These are phyloP conservation scores for Poecilobothrus nobilitatus DNA, from an alignment of 2,888 invertebrate genomes.

Conservation along the genomic window DNA sequence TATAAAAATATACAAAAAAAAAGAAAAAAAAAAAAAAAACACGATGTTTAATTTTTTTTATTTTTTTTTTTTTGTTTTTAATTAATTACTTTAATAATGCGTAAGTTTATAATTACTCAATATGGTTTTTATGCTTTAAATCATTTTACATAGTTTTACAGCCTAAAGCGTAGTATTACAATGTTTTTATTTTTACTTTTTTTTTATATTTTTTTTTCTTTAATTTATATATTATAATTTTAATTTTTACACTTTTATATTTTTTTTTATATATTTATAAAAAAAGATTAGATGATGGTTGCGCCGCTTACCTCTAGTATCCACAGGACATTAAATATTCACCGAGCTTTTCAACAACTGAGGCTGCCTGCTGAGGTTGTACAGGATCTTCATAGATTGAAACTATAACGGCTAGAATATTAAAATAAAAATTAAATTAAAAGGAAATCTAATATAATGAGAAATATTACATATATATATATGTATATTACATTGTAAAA, in stretches of 20 bases:
- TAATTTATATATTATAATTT: neutral
- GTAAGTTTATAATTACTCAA: slow-evolving; percentile 6
- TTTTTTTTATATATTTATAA: slow-evolving; percentile 11
- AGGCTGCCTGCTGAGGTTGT: slow-evolving; percentile 93
- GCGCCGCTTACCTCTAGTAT: slow-evolving; percentile 65
- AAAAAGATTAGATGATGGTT: slow-evolving; percentile 9
- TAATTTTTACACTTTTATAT: neutral
- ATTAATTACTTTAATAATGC: slow-evolving; percentile 6
- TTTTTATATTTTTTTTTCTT: neutral
- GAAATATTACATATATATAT: neutral
- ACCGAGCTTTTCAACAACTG: slow-evolving; percentile 94
- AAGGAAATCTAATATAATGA: no score
- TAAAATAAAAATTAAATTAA: slow-evolving; percentile 29
- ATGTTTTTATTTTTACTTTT: neutral
- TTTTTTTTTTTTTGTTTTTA: neutral
- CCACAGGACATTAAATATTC: slow-evolving; percentile 95
- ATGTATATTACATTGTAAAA: neutral
- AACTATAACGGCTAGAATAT: slow-evolving; percentile 77
- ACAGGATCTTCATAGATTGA: slow-evolving; percentile 93
- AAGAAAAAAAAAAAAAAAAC: no score
- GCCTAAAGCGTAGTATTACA: slow-evolving; percentile 6
- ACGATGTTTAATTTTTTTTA: neutral
- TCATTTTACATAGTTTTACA: slow-evolving; percentile 6
- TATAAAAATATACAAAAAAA: neutral
- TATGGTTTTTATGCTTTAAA: slow-evolving; percentile 1